Conservation (phyloP, 2,113 vertebrate genomes). For the Saccopteryx bilineata region DNA sequence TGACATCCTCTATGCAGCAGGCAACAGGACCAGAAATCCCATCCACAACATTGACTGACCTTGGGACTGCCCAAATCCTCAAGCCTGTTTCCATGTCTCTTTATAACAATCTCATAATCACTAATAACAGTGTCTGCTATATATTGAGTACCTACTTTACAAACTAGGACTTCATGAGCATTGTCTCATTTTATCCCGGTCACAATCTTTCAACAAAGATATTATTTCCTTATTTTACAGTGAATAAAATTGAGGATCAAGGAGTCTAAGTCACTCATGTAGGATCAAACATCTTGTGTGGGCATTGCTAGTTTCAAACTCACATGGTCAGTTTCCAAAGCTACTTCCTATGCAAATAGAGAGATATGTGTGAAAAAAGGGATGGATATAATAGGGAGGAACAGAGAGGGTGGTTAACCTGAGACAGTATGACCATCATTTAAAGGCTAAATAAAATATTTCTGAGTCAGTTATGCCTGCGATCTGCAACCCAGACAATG, state of each 20-base stretch:
- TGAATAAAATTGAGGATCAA: neutral
- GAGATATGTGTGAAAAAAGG: neutral
- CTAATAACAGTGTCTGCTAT: neutral
- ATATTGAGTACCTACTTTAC: neutral
- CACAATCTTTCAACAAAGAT: neutral
- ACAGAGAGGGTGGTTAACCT: neutral
- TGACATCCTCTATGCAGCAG: neutral
- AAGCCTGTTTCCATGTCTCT: neutral
- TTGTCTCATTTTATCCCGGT: neutral
- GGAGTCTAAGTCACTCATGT: neutral
- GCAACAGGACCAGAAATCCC: neutral
- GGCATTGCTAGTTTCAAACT: neutral
- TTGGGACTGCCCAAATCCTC: neutral
- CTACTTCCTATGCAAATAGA: neutral
- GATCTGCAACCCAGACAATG: neutral
- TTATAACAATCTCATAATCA: neutral
- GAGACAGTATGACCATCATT: neutral
- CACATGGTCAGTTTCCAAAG: neutral
- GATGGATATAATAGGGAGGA: neutral
- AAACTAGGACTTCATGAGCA: neutral
- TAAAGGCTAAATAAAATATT: neutral
- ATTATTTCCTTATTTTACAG: slow-evolving; percentile 25
- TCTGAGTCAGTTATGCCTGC: neutral
- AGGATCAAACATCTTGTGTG: neutral
- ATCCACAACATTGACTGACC: neutral